Evolutionary conservation across 2,797 vertebrate species (phyloP), one percentile per base, ranked within the genome.

Genomic region (Oreochromis grahami): DNA sequence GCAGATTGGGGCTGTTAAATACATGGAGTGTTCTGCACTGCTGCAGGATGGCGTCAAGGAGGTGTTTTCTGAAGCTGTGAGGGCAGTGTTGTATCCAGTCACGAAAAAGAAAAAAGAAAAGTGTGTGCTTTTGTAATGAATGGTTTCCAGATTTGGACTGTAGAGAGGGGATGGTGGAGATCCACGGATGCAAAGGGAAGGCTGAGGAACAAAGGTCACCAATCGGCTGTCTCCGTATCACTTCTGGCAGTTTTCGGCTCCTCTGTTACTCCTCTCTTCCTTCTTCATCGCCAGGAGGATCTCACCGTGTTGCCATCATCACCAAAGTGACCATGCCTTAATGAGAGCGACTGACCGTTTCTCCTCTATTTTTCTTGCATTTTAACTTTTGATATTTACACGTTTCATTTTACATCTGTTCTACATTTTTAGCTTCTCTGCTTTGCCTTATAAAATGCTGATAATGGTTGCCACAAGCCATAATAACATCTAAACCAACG

Each of bases 1-100:
- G 95, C 98, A 98, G 93, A 98, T 99, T 1, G 97, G 97, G 41
- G 97, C 98, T 1, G 97, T 98, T 58, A 98, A 99, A 94, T 99
- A 99, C 93, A 94, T 99, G 96, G 98, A 99, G 93, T 99, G 98
- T 94, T 99, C 97, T 0, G 98, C 98, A 0, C 91, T 98, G 90
- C 96, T 96, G 91, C 98, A 99, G 93, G 98, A 98, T 88, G 97
- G 97, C 2, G 97, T 99, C 63, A 94, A 96, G 80, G 97, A 98
- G 87, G 97, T 99, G 91, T 99, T 99, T 81, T 96, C 96, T 1
- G 98, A 99, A 93, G 97, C 98, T 6, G 97, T 98, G 77, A 96
- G 97, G 32, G 98, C 98, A 4, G 97, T 98, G 91, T 96, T 99
- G 87, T 97, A 98, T 87, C 98, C 98, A 60, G 96, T 97, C 88